A percentile compares a stretch with the other conserved stretches of the same genome.
phyloP scores from a whole-genome alignment of 2,797 vertebrate species.

The Myiotriccus ornatus region DNA sequence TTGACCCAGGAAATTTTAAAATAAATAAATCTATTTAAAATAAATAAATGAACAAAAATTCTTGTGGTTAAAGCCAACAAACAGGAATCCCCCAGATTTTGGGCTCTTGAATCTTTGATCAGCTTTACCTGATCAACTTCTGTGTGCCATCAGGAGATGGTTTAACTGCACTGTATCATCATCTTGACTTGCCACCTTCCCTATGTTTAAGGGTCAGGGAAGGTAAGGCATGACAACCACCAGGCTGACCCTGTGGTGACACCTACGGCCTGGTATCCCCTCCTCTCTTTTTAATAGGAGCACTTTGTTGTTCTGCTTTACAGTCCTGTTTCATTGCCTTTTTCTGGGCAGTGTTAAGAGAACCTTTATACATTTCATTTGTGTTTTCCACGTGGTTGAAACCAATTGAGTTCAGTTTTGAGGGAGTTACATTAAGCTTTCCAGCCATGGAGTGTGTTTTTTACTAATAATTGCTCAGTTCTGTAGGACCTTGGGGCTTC shows the following conservation, averaged over 20 bases:
- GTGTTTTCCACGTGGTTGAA: background rate
- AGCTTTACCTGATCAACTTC: background rate
- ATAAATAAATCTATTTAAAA: background rate
- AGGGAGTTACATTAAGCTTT: background rate
- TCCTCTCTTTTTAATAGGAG: background rate
- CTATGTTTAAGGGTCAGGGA: accelerated
- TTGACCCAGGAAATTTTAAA: background rate
- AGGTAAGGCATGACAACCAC: background rate
- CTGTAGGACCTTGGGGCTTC: background rate
- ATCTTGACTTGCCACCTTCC: background rate
- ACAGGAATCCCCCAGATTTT: background rate
- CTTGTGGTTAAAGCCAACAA: background rate
- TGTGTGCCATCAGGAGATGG: background rate
- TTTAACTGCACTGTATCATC: background rate
- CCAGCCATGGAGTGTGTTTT: background rate
- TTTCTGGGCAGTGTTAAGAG: background rate
- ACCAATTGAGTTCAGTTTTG: background rate
- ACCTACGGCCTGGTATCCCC: background rate
- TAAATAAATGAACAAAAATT: background rate
- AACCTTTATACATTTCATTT: background rate
- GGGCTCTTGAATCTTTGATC: background rate
- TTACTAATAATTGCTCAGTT: background rate
- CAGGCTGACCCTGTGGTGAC: background rate
- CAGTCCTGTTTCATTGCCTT: background rate
- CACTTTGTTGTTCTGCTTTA: background rate